Base-by-base conservation (phyloP, 2,888 invertebrate genomes). In the Alloscopus bannaensis region DNA sequence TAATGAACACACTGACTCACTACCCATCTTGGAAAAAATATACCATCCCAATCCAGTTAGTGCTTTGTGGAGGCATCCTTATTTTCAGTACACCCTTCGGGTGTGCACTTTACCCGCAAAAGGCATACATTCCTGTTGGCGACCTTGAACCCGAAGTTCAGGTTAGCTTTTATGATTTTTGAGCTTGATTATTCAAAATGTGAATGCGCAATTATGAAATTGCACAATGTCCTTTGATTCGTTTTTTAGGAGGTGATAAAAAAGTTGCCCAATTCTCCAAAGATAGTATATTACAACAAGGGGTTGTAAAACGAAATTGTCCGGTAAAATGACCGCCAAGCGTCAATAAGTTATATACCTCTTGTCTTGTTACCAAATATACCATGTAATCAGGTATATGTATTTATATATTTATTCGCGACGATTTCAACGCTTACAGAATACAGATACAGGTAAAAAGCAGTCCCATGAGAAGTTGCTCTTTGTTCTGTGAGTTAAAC, bases 71-170 rank as follows among this genome's bases (percentile, higher is more conserved):
- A 6, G 57, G 86, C n/a, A 81, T 90, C 76, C 87, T 91, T 77
- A 87, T 89, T 11, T 89, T 91, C 87, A 90, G 91, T n/a, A 91
- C 91, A n/a, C 91, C 91, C 0, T 86, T 91, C 75, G 91, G 91
- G 86, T 92, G 91, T 88, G 91, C 91, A 31, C 87, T 91, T 47
- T 91, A 91, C 87, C 91, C 91, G 22, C 91, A 91, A 86, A 89
- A 88, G 83, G 89, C 89, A 87, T 89, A 86, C 75, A 86, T 86
- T 71, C 81, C 88, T 36, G 89, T 90, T 18, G 84, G 86, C 16
- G 86, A 87, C 29, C 86, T 91, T 79, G 91, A 91, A 86, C 87
- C 88, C n/a, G 90, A 90, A 71, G 85, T 91, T 13, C 88, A 88
- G 81, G 86, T 85, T 52, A 16, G 18, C 16, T n/a, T n/a, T n/a